A percentile compares a stretch with the other conserved stretches of the same genome.
Conservation (phyloP, 1,140 invertebrate species). For the Wiebesia pumilae region DNA sequence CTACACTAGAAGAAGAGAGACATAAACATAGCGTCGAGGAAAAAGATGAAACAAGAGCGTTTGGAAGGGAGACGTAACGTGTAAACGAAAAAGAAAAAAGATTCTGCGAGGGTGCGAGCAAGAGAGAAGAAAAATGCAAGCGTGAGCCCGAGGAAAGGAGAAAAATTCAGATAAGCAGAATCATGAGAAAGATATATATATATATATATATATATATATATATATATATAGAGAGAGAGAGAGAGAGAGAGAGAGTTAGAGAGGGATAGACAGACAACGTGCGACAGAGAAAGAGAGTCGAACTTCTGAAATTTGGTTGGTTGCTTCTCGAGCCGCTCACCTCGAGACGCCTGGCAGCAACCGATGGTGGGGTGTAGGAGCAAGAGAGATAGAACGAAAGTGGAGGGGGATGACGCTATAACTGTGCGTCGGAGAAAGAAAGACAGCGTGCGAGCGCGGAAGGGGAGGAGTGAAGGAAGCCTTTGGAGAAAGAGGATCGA, state of each 20-base stretch:
- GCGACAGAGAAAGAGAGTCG: slow-evolving; percentile 11
- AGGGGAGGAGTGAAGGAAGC: slow-evolving; percentile 43
- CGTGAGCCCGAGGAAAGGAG: neutral
- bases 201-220: too few relatives aligned
- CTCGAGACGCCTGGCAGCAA: slow-evolving; percentile 37
- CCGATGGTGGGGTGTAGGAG: slow-evolving; percentile 26
- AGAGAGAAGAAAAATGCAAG: slow-evolving; percentile 36
- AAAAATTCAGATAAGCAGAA: slow-evolving; percentile 50
- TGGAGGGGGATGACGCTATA: slow-evolving; percentile 17
- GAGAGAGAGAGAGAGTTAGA: slow-evolving; percentile 47
- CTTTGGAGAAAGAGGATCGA: slow-evolving; percentile 18
- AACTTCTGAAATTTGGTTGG: slow-evolving; percentile 73
- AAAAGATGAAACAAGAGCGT: slow-evolving; percentile 22
- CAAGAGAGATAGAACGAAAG: neutral
- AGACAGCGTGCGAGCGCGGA: slow-evolving; percentile 1
- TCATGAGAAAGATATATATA: slow-evolving; percentile 11
- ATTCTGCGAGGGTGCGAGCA: slow-evolving; percentile 24
- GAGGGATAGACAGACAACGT: neutral
- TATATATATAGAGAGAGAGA: neutral
- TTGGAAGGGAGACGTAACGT: slow-evolving; percentile 14
- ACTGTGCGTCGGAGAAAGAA: slow-evolving; percentile 2
- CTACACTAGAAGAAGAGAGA: neutral
- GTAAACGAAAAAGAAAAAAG: slow-evolving; percentile 22
- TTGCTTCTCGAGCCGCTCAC: slow-evolving; percentile 61
- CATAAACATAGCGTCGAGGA: neutral